phyloP scores from a whole-genome alignment of 2,797 vertebrate species.

The Sebastes trivittatus region DNA sequence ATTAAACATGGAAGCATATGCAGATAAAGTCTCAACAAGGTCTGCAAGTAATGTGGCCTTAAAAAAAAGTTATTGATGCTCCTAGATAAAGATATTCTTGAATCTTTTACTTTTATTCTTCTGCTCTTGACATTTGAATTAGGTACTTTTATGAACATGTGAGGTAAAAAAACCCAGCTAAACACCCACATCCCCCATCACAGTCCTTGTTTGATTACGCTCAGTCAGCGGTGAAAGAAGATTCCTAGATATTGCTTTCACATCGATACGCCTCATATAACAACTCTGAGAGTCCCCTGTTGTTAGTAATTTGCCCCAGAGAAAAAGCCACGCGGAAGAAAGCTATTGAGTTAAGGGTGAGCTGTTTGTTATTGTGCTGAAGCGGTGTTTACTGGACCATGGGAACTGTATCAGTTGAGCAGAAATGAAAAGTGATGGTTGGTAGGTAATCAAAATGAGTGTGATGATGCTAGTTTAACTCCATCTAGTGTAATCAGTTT shows the following conservation, averaged over 20 bases:
- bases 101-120: neutral
- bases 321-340: conserved; percentile 25
- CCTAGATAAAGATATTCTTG: neutral
- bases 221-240: conserved; percentile 25
- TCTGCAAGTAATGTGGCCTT: neutral
- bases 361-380: conserved; percentile 46
- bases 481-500: conserved; percentile 31
- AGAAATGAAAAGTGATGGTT: conserved; percentile 35
- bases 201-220: conserved; percentile 24
- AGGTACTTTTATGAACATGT: neutral
- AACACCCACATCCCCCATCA: neutral
- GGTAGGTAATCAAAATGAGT: conserved; percentile 37
- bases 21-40: neutral
- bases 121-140: neutral
- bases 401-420: conserved; percentile 24
- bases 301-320: conserved; percentile 40
- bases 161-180: neutral
- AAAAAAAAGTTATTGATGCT: neutral
- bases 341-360: conserved; percentile 40
- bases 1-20: neutral
- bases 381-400: conserved; percentile 51
- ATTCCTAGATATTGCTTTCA: conserved; percentile 42
- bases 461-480: conserved; percentile 32
- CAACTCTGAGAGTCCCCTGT: conserved; percentile 26
- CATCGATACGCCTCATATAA: conserved; percentile 40